Evolutionary conservation across 1,140 invertebrate genomes (phyloP), one percentile per base, ranked within the genome.

Genomic region (Samia ricini): DNA sequence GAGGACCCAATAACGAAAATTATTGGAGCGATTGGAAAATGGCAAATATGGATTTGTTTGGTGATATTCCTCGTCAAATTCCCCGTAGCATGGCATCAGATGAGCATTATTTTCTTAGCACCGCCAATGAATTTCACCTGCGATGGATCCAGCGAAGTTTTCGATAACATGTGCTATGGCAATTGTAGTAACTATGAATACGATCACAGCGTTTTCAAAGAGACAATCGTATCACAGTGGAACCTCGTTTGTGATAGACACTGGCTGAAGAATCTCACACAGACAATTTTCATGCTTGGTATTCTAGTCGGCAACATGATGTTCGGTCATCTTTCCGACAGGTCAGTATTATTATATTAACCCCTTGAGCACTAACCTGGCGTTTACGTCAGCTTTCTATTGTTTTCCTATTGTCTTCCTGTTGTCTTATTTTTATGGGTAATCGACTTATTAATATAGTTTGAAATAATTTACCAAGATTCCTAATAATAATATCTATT

Each of bases 211-310:
- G 82, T 93, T 21, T 96, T 96, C 72, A 81, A 92, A 20, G 92
- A 95, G 68, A 96, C 95, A 0, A 95, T 95, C 5, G 85, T 94
- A 20, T 94, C 93, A 0, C 92, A 96, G 91, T 96, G 95, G 95
- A 83, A 96, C 79, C 91, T 96, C 6, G 92, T 95, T 0, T 96
- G 95, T 59, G 90, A 92, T 2, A 89, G 84, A 61, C 78, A 85
- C 19, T 93, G 93, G 79, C 79, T 95, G 54, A 92, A 93, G 12
- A 95, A 94, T 81, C 73, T 96, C 2, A 94, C 93, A 1, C 95
- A 96, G 75, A 94, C 94, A 2, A 91, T 94, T 20, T 95, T 95
- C 54, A 96, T 96, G 95, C 81, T 94, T 6, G 95, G 95, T 4
- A 93, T 96, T 51, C 91, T 96, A 23, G 82, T 95, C 22, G 90